A percentile compares a stretch with the other conserved stretches of the same genome.
phyloP scores from a whole-genome alignment of 2,113 vertebrate genomes.

The Alethe castanea region DNA sequence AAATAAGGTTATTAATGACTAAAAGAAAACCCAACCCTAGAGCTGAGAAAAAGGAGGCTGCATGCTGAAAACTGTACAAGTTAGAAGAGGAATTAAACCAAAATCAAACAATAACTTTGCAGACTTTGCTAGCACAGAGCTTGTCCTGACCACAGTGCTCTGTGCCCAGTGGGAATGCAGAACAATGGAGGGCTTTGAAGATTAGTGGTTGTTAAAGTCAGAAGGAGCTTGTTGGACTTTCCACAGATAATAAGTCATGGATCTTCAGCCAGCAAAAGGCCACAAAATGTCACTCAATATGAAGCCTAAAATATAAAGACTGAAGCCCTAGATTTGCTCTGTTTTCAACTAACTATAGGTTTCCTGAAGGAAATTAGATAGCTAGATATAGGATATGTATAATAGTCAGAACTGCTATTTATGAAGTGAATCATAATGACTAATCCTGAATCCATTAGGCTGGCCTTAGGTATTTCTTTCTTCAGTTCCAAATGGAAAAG shows the following conservation, averaged over 20 bases:
- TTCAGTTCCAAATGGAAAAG: not conserved
- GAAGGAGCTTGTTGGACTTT: not conserved
- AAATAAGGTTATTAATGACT: not conserved
- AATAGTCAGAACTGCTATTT: not conserved
- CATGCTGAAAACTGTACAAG: not conserved
- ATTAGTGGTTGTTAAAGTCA: slow-evolving; percentile 1
- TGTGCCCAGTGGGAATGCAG: not conserved
- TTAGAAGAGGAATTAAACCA: slow-evolving; percentile 4
- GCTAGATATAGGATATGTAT: slow-evolving; percentile 1
- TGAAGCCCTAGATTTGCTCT: not conserved
- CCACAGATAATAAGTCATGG: not conserved
- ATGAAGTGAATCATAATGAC: slow-evolving; percentile 13
- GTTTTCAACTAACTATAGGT: not conserved
- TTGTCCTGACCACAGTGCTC: not conserved
- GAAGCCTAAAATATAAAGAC: not conserved
- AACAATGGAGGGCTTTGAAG: slow-evolving; percentile 17
- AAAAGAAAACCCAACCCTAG: not conserved
- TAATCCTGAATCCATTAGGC: not conserved
- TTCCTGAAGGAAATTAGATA: slow-evolving; percentile 18
- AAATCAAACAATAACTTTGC: slow-evolving; percentile 28
- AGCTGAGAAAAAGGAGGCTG: slow-evolving; percentile 1
- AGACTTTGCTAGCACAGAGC: not conserved
- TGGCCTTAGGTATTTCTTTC: not conserved
- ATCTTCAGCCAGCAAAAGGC: slow-evolving; percentile 13
- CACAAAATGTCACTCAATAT: slow-evolving; percentile 18